Conservation (phyloP, 2,797 vertebrate genomes). For the Monodelphis domestica region DNA sequence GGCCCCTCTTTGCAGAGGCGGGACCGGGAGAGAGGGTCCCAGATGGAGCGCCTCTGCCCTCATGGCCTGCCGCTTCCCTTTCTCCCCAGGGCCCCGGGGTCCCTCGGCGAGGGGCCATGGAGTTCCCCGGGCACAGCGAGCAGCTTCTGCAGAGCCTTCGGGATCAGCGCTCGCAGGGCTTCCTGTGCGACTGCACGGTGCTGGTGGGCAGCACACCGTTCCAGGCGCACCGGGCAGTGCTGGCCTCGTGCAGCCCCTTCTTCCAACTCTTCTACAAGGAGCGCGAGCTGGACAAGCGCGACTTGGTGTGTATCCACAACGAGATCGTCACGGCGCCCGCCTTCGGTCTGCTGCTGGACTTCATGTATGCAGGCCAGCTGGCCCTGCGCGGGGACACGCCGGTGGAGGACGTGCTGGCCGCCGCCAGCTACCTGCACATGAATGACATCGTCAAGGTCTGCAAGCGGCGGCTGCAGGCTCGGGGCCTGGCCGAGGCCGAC, state of each 20-base stretch:
- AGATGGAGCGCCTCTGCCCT: slow-evolving; percentile 68
- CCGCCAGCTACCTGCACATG: slow-evolving; percentile 98
- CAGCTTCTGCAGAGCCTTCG: slow-evolving; percentile 92
- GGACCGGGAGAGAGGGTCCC: background rate
- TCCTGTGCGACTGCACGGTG: slow-evolving; percentile 96
- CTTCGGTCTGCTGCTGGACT: slow-evolving; percentile 94
- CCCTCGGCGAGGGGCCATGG: slow-evolving; percentile 86
- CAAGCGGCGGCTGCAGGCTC: slow-evolving; percentile 92
- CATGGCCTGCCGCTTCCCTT: slow-evolving; percentile 51
- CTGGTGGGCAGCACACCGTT: slow-evolving; percentile 92
- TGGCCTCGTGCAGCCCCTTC: slow-evolving; percentile 95
- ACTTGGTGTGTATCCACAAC: slow-evolving; percentile 91
- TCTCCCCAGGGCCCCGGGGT: slow-evolving; percentile 57
- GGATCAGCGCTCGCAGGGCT: slow-evolving; percentile 93
- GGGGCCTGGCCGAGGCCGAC: slow-evolving; percentile 92
- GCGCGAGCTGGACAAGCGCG: slow-evolving; percentile 84
- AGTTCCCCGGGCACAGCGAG: slow-evolving; percentile 95
- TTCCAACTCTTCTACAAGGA: slow-evolving; percentile 98
- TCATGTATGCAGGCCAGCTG: slow-evolving; percentile 95
- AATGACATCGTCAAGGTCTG: slow-evolving; percentile 97
- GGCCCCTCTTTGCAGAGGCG: background rate
- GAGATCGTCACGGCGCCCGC: slow-evolving; percentile 95
- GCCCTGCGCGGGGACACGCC: slow-evolving; percentile 89
- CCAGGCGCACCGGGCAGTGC: slow-evolving; percentile 92
- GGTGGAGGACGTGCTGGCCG: slow-evolving; percentile 93